phyloP scores from a whole-genome alignment of 2,113 vertebrate genomes.

The Xerus inauris region DNA sequence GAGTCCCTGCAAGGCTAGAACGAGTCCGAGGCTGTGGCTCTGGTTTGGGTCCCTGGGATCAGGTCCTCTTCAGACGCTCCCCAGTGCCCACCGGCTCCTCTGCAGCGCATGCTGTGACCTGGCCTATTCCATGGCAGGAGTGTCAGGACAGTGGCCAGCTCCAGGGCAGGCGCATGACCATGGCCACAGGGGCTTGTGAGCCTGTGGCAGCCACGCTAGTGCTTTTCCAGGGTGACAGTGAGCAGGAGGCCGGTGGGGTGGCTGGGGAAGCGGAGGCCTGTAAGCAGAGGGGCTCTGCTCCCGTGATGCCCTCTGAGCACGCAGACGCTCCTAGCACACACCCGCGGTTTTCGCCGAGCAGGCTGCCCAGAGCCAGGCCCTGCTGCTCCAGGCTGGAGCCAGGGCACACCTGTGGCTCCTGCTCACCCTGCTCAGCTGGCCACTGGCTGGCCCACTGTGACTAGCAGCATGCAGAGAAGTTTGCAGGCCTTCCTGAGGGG shows the following conservation, averaged over 20 bases:
- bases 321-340: not conserved
- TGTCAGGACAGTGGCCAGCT: not conserved
- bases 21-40: not conserved
- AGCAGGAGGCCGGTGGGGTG: not conserved
- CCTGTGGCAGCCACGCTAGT: not conserved
- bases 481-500: not conserved
- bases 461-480: not conserved
- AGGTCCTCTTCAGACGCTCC: not conserved
- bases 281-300: not conserved
- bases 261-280: not conserved
- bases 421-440: not conserved
- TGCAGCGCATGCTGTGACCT: rapidly evolving
- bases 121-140: not conserved
- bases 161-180: not conserved
- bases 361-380: not conserved
- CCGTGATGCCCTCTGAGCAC: not conserved
- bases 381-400: not conserved
- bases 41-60: not conserved
- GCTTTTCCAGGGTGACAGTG: not conserved
- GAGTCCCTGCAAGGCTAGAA: not conserved
- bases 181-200: not conserved
- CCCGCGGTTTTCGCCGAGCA: not conserved
- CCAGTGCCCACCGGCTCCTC: not conserved
- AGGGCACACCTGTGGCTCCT: not conserved
- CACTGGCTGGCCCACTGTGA: not conserved